Conservation (phyloP, 64 coral and sea anemone species). For the Pocillopora damicornis region DNA sequence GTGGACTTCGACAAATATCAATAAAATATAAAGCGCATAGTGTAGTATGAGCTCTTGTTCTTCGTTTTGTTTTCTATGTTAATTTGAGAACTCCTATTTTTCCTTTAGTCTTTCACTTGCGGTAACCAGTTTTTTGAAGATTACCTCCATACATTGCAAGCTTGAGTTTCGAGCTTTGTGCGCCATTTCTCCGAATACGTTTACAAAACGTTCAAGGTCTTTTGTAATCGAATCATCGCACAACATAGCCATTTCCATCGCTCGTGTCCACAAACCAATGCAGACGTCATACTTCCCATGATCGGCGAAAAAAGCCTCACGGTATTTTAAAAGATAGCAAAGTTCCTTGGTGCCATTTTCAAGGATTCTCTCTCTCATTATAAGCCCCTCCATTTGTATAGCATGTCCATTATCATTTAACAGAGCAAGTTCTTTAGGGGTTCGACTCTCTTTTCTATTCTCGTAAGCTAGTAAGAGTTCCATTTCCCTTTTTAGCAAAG, state of each 20-base stretch:
- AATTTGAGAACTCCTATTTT: not conserved
- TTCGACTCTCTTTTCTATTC: constrained; percentile 70
- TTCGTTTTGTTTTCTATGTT: constrained; percentile 3
- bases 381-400: constrained; percentile 74
- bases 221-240: constrained; percentile 54
- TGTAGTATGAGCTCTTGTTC: not conserved
- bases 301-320: constrained; percentile 85
- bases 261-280: constrained; percentile 74
- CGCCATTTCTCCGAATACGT: constrained; percentile 84
- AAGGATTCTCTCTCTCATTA: constrained; percentile 80
- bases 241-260: constrained; percentile 66
- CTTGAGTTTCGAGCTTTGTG: constrained; percentile 29
- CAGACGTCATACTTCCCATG: constrained; percentile 76
- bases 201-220: constrained; percentile 72
- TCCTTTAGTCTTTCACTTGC: constrained; percentile 55
- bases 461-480: constrained; percentile 63
- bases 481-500: constrained; percentile 36
- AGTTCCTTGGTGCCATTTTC: constrained; percentile 56
- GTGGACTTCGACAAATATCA: constrained; percentile 51
- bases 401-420: constrained; percentile 43
- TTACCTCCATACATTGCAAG: not conserved
- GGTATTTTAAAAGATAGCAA: constrained; percentile 68
- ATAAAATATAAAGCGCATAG: constrained; percentile 59
- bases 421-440: constrained; percentile 30
- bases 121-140: constrained; percentile 32